phyloP scores from a whole-genome alignment of 2,113 vertebrate species.

The Perccottus glenii region DNA sequence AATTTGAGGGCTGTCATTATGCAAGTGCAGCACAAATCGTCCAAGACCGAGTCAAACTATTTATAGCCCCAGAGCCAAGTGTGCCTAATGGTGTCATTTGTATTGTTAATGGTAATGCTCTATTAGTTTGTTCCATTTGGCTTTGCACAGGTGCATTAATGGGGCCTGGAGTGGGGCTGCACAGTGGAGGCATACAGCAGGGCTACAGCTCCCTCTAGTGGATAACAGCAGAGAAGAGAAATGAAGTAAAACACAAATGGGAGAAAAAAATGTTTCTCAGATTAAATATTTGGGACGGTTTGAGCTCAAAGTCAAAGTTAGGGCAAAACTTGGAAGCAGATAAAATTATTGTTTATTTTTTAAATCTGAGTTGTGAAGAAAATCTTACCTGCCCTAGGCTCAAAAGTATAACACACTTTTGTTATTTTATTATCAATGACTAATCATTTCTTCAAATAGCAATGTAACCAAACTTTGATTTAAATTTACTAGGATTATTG shows the following conservation, averaged over 20 bases:
- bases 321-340: too few species aligned
- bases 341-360: too few species aligned
- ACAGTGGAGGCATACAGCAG: constrained; percentile 14
- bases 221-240: not conserved
- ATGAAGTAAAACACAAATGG: not conserved
- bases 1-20: constrained; percentile 73
- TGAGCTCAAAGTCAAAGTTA: too few species aligned
- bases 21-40: constrained; percentile 76
- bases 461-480: too few species aligned
- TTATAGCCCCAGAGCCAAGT: constrained; percentile 76
- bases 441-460: too few species aligned
- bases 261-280: too few species aligned
- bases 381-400: too few species aligned
- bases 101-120: constrained; percentile 81
- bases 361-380: too few species aligned
- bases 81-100: constrained; percentile 81
- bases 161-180: constrained; percentile 61
- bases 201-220: constrained; percentile 72
- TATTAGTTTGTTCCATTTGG: constrained; percentile 81
- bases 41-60: constrained; percentile 76
- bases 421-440: too few species aligned
- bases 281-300: too few species aligned
- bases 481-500: too few species aligned
- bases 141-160: constrained; percentile 80
- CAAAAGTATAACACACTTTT: too few species aligned